Evolutionary conservation across 2,797 vertebrate genomes (phyloP).

Genomic region (Choloepus didactylus): DNA sequence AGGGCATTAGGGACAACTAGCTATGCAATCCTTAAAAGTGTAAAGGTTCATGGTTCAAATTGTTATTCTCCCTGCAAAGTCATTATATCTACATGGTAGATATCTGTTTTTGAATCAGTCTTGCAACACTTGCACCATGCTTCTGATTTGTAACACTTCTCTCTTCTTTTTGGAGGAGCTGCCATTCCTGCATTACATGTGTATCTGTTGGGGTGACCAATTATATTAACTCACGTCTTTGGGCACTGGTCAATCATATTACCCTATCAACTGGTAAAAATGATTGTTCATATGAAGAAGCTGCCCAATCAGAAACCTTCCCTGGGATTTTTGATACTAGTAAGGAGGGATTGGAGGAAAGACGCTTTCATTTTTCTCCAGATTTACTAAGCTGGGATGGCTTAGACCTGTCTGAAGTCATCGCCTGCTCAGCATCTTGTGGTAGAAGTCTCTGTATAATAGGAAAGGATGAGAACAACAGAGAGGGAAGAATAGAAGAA

Average conservation of each 20-base stretch:
- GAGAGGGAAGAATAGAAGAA: not conserved
- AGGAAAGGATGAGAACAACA: not conserved
- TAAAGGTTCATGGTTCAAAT: not conserved
- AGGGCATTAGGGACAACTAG: not conserved
- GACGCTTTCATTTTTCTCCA: not conserved
- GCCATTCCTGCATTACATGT: not conserved
- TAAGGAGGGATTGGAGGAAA: not conserved
- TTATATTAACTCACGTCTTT: not conserved
- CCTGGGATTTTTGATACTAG: not conserved
- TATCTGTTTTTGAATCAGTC: not conserved
- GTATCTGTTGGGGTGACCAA: not conserved
- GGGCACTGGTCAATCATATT: not conserved
- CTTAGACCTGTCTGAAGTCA: not conserved
- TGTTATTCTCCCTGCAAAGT: not conserved
- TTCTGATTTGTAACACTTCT: not conserved
- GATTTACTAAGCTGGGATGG: not conserved
- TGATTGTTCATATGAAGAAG: not conserved
- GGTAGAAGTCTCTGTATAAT: not conserved
- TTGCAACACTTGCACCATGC: not conserved
- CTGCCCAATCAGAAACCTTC: not conserved
- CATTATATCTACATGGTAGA: not conserved
- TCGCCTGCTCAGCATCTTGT: not conserved
- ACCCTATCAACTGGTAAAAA: not conserved
- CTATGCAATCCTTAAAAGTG: not conserved
- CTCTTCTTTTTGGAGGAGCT: not conserved